Conservation (phyloP, 1,140 invertebrate genomes). For the Drosophila eugracilis region DNA sequence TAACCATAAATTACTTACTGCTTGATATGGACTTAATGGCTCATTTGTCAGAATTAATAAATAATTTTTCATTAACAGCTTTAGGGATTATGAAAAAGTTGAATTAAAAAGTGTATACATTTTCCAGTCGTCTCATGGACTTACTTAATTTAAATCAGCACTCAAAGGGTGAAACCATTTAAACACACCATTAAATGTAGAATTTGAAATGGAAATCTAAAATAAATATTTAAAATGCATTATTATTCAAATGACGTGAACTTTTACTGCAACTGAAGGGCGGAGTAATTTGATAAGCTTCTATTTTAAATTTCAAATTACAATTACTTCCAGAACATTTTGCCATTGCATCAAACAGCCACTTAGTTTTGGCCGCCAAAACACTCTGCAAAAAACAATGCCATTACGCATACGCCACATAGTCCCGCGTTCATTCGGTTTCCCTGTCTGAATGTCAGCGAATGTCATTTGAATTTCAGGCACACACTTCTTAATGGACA, state of each 20-base stretch:
- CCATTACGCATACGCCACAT: conserved; percentile 30
- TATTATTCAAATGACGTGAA: neutral
- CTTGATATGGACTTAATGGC: no score
- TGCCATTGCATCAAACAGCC: neutral
- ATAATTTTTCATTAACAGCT: neutral
- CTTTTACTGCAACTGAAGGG: neutral
- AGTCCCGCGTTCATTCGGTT: conserved; percentile 1
- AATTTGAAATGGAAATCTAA: neutral
- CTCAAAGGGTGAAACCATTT: no score
- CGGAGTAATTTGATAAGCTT: neutral
- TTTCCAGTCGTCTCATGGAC: neutral
- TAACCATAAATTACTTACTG: no score
- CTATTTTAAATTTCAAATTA: neutral
- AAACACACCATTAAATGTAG: no score
- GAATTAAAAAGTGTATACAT: neutral
- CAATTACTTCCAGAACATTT: neutral
- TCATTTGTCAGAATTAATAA: neutral
- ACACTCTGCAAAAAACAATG: neutral
- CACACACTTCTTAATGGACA: conserved; percentile 38
- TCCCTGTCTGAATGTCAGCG: conserved; percentile 1
- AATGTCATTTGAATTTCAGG: conserved; percentile 36
- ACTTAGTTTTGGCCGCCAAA: neutral
- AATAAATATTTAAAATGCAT: neutral
- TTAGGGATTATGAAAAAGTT: neutral
- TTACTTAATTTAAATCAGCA: neutral